Percentiles rank a stretch among this genome's conserved stretches.
These are phyloP conservation scores for Phoenicopterus ruber DNA, from an alignment of 2,113 vertebrate species.

Conservation along the genomic window DNA sequence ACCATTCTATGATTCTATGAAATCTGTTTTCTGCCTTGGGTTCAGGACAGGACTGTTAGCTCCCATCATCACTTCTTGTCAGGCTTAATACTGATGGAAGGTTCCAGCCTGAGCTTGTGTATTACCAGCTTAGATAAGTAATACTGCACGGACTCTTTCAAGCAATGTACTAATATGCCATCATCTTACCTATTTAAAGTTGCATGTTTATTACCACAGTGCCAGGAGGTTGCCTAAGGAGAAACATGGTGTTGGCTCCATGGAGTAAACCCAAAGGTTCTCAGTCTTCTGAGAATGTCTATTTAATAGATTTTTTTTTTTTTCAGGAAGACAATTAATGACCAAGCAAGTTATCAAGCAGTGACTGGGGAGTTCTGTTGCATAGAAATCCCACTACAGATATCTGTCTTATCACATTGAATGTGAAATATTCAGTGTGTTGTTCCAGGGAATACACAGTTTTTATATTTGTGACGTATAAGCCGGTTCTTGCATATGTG, in stretches of 20 bases:
- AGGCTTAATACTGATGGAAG: neutral
- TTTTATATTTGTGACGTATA: neutral
- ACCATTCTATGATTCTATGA: neutral
- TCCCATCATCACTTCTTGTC: neutral
- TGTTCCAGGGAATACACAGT: neutral
- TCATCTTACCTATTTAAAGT: neutral
- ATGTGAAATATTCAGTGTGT: neutral
- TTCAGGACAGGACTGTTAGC: neutral
- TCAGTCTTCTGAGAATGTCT: neutral
- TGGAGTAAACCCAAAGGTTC: neutral
- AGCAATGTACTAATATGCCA: neutral
- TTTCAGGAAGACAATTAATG: neutral
- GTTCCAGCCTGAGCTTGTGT: neutral
- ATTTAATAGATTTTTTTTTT: neutral
- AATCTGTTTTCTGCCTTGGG: neutral
- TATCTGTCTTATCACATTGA: neutral
- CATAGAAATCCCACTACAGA: neutral
- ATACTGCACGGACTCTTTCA: neutral
- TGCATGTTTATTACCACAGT: neutral
- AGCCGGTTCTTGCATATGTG: neutral
- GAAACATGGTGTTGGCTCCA: neutral
- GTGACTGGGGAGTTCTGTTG: neutral
- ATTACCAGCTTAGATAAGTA: neutral
- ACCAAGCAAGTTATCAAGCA: neutral
- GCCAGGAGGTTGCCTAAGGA: neutral